Percentiles rank a stretch among this genome's conserved stretches.
phyloP scores from a whole-genome alignment of 2,797 vertebrate species.

The Columba guinea region DNA sequence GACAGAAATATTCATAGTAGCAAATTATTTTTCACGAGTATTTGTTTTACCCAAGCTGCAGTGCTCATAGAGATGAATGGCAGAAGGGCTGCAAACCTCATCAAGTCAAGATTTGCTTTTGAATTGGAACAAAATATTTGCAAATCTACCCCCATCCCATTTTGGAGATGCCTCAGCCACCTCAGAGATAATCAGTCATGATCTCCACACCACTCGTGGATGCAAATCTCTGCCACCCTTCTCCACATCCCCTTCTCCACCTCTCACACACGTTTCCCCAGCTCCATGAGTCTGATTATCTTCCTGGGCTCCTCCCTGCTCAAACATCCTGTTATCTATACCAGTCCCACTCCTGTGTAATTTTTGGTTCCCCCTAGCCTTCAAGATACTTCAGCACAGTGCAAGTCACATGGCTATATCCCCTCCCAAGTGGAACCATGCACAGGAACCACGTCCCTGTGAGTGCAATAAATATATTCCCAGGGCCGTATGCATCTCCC shows the following conservation, averaged over 20 bases:
- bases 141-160: fast-evolving
- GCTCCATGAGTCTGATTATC: neutral
- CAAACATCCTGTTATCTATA: neutral
- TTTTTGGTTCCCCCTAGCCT: neutral
- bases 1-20: neutral
- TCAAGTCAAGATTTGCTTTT: neutral
- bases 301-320: neutral
- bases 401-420: neutral
- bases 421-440: neutral
- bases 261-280: fast-evolving
- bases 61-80: neutral
- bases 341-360: fast-evolving
- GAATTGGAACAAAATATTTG: neutral
- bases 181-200: neutral
- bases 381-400: neutral
- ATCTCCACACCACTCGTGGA: fast-evolving
- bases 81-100: neutral
- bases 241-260: neutral
- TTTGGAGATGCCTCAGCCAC: fast-evolving
- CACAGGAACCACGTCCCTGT: neutral
- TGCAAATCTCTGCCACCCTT: neutral
- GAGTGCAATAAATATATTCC: neutral
- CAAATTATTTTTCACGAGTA: neutral
- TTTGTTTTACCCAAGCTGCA: neutral
- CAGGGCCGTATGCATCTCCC: neutral